phyloP scores from a whole-genome alignment of 2,888 invertebrate species.

The Epinotia demarniana region DNA sequence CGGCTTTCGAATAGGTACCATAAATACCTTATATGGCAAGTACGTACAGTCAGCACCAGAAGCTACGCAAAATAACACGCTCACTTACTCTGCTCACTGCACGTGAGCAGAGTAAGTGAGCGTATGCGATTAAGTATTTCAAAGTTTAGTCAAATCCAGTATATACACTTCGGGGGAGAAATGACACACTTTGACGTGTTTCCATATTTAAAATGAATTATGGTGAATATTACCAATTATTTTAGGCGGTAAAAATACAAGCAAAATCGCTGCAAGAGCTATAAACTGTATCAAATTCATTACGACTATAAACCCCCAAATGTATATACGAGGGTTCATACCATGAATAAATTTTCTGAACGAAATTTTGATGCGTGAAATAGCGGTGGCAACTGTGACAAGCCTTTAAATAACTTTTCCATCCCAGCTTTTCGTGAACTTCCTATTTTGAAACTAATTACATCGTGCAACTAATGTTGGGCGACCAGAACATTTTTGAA shows the following conservation, averaged over 20 bases:
- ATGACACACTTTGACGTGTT: too few relatives aligned
- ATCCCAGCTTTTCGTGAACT: constrained; percentile 11
- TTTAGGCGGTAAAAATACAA: constrained; percentile 54
- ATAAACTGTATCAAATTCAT: constrained; percentile 83
- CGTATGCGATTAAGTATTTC: too few relatives aligned
- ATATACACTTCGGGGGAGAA: too few relatives aligned
- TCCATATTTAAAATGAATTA: too few relatives aligned
- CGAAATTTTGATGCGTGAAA: constrained; percentile 82
- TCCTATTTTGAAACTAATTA: constrained; percentile 10
- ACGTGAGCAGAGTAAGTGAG: too few relatives aligned
- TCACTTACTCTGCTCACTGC: too few relatives aligned
- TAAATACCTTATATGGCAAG: too few relatives aligned
- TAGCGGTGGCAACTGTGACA: constrained; percentile 73
- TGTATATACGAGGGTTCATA: constrained; percentile 83
- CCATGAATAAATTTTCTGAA: constrained; percentile 82
- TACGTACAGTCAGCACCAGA: too few relatives aligned
- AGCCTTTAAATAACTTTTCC: constrained; percentile 57
- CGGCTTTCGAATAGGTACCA: too few relatives aligned
- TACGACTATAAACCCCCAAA: constrained; percentile 83
- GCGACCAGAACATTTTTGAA: background rate
- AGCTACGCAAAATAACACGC: too few relatives aligned
- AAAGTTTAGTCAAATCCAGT: too few relatives aligned
- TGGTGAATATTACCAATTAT: background rate
- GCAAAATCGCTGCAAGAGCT: constrained; percentile 59
- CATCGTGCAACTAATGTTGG: background rate